phyloP scores from a whole-genome alignment of 2,888 invertebrate genomes.

The Tenthredo mesomela region DNA sequence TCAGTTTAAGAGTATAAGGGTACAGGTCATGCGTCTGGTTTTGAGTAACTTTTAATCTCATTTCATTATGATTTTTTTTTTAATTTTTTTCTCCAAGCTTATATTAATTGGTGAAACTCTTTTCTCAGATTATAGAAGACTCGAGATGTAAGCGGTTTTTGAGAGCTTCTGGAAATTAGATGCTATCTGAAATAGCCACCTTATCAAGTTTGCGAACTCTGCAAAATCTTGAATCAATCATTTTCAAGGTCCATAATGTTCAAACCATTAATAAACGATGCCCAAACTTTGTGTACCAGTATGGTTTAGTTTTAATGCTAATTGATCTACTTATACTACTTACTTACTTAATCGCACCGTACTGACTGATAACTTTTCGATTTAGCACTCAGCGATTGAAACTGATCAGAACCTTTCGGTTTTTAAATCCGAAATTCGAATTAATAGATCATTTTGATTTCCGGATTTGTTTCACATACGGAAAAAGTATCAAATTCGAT shows the following conservation, averaged over 20 bases:
- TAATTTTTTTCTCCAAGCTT: not conserved
- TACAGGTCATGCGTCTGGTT: not conserved
- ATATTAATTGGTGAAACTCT: not conserved
- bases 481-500: not conserved
- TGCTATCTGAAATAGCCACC: not conserved
- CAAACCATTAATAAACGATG: not conserved
- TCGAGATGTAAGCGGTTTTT: not conserved
- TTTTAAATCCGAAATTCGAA: not conserved
- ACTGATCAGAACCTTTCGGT: not conserved
- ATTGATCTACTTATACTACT: not conserved
- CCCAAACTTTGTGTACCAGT: not conserved
- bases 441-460: not conserved
- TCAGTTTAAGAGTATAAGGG: not conserved
- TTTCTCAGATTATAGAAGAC: not conserved
- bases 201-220: not conserved
- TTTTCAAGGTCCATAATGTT: conserved; percentile 16
- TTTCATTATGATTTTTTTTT: not conserved
- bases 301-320: not conserved
- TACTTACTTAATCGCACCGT: not conserved
- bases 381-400: not conserved
- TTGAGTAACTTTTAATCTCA: not conserved
- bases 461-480: not conserved
- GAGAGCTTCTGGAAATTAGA: not conserved
- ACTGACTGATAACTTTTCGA: not conserved
- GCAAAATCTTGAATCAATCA: not conserved